These are phyloP conservation scores for Ophiothrix spiculata DNA, from an alignment of 35 echinoderm and acorn worm genomes.

Conservation along the genomic window DNA sequence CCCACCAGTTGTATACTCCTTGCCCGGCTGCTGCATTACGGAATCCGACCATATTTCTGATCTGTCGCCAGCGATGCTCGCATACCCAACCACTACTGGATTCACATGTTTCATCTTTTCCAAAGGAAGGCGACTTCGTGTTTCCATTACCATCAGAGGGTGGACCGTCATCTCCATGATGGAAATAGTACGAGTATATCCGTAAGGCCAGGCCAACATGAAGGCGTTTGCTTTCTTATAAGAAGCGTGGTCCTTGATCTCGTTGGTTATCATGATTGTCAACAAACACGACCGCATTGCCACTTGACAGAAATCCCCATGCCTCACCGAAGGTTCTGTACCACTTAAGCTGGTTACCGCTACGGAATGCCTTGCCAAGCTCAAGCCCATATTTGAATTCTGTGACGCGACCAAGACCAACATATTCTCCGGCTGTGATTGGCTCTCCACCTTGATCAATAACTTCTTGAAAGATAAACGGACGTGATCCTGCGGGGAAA, in stretches of 20 bases:
- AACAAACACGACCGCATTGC: conserved; percentile 59
- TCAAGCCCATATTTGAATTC: conserved; percentile 80
- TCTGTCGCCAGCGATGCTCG: conserved; percentile 89
- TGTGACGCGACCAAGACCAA: conserved; percentile 55
- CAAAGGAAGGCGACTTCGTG: conserved; percentile 44
- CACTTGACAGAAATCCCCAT: conserved; percentile 44
- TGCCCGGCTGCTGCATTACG: conserved; percentile 63
- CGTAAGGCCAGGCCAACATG: conserved; percentile 77
- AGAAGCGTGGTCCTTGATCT: conserved; percentile 27
- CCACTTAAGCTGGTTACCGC: conserved; percentile 33
- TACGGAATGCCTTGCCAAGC: conserved; percentile 43
- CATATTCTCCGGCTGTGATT: conserved; percentile 63
- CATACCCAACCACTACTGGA: conserved; percentile 63
- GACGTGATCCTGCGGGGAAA: conserved; percentile 41
- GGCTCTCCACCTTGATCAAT: conserved; percentile 84
- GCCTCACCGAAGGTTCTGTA: conserved; percentile 51
- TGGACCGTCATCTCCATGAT: conserved; percentile 55
- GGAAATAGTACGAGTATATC: conserved; percentile 53
- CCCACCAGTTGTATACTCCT: conserved; percentile 79
- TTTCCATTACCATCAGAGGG: conserved; percentile 52
- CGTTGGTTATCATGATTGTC: conserved; percentile 91
- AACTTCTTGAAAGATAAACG: conserved; percentile 86
- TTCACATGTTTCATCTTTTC: conserved; percentile 53
- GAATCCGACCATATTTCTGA: conserved; percentile 80
- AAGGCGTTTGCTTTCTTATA: conserved; percentile 78